Evolutionary conservation across 2,888 invertebrate species (phyloP).

Genomic region (Drosophila demipolita): DNA sequence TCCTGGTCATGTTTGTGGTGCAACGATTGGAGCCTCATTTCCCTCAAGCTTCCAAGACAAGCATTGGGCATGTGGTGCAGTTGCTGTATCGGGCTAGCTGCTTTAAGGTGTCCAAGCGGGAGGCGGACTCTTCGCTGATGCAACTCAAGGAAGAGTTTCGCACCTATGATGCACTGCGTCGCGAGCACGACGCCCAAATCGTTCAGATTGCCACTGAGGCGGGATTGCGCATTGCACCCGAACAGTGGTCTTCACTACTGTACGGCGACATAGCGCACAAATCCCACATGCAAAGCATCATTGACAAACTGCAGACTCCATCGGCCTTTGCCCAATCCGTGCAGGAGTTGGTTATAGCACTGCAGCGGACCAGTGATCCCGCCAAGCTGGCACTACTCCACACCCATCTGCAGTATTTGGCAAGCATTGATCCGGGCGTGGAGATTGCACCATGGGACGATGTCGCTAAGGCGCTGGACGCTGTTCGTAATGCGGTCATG

Average conservation of each 20-base stretch:
- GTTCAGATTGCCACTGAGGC: slow-evolving; percentile 99
- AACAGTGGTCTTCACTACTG: slow-evolving; percentile 98
- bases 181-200: slow-evolving; percentile 99
- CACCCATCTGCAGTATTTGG: slow-evolving; percentile 92
- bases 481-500: slow-evolving; percentile 90
- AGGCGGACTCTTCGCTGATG: slow-evolving; percentile 98
- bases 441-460: slow-evolving; percentile 89
- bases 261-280: slow-evolving; percentile 98
- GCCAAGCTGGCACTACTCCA: slow-evolving; percentile 91
- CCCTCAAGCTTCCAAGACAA: slow-evolving; percentile 98
- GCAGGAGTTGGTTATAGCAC: slow-evolving; percentile 94
- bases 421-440: slow-evolving; percentile 94
- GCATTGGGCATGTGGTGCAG: slow-evolving; percentile 99
- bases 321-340: slow-evolving; percentile 96
- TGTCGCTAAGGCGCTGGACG: slow-evolving; percentile 89
- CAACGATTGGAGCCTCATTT: slow-evolving; percentile 97
- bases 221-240: slow-evolving; percentile 97
- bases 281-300: slow-evolving; percentile 97
- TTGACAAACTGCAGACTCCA: slow-evolving; percentile 96
- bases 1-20: slow-evolving; percentile 99
- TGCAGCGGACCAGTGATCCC: slow-evolving; percentile 95
- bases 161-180: slow-evolving; percentile 95
- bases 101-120: slow-evolving; percentile 98
- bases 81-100: slow-evolving; percentile 98
- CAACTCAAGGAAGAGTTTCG: slow-evolving; percentile 98